Evolutionary conservation across 2,888 invertebrate genomes (phyloP).

Genomic region (Acheta domesticus): DNA sequence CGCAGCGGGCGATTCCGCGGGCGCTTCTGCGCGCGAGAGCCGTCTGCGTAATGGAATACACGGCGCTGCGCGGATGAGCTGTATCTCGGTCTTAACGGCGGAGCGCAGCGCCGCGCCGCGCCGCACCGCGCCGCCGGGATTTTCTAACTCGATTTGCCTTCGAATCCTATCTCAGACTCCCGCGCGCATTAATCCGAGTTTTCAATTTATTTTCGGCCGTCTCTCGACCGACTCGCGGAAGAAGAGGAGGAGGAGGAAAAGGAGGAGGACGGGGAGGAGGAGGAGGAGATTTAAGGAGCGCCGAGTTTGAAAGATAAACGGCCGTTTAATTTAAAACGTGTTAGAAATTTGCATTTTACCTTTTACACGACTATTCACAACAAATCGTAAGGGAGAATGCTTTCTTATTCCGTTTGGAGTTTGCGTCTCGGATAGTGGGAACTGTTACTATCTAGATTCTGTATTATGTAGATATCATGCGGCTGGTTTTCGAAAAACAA

Average conservation of each 20-base stretch:
- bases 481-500: no score
- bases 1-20: no score
- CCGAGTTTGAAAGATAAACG: constrained; percentile 5
- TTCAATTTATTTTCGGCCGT: neutral
- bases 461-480: no score
- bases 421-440: no score
- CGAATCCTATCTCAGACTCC: constrained; percentile 18
- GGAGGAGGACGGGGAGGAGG: no score
- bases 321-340: constrained; percentile 18
- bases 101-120: neutral
- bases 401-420: no score
- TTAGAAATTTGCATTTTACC: constrained; percentile 7
- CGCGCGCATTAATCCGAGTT: neutral
- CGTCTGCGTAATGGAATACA: neutral
- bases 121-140: neutral
- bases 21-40: neutral
- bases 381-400: neutral
- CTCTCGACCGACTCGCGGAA: neutral
- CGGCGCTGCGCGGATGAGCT: neutral
- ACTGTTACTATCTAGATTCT: no score
- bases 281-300: neutral
- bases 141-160: constrained; percentile 18
- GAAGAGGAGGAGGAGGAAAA: no score
- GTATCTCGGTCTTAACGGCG: neutral
- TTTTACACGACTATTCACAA: neutral